Conservation (phyloP, 2,888 invertebrate species). For the Catonia carolina region DNA sequence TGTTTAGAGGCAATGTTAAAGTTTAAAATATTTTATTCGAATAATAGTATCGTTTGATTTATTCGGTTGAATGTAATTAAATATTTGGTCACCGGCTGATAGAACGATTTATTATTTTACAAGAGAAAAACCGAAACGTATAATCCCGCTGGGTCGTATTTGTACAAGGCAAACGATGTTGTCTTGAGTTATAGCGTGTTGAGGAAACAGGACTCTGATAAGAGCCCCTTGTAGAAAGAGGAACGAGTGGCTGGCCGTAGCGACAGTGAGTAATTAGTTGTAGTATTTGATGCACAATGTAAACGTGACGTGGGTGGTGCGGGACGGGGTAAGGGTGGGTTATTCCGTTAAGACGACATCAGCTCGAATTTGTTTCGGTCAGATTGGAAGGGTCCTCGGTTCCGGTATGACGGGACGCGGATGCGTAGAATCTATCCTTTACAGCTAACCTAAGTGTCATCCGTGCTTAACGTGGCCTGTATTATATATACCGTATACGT, state of each 20-base stretch:
- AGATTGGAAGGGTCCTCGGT: not conserved
- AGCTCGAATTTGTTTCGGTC: not conserved
- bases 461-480: not conserved
- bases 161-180: no score
- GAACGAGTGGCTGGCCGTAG: not conserved
- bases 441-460: not conserved
- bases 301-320: slow-evolving; percentile 1
- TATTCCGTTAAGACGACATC: slow-evolving; percentile 13
- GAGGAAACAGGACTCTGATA: not conserved
- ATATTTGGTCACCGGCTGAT: no score
- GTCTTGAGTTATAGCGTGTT: no score
- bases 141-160: no score
- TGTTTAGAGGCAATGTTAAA: no score
- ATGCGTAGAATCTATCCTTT: slow-evolving; percentile 5
- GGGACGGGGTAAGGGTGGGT: not conserved
- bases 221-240: not conserved
- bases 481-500: not conserved
- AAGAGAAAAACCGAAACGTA: no score
- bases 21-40: no score
- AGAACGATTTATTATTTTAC: no score
- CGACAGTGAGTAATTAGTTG: slow-evolving; percentile 9
- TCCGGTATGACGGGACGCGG: not conserved
- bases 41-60: no score
- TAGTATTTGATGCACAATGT: slow-evolving; percentile 9
- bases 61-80: no score